phyloP scores from a whole-genome alignment of 2,888 invertebrate genomes.

The Gortyna flavago region DNA sequence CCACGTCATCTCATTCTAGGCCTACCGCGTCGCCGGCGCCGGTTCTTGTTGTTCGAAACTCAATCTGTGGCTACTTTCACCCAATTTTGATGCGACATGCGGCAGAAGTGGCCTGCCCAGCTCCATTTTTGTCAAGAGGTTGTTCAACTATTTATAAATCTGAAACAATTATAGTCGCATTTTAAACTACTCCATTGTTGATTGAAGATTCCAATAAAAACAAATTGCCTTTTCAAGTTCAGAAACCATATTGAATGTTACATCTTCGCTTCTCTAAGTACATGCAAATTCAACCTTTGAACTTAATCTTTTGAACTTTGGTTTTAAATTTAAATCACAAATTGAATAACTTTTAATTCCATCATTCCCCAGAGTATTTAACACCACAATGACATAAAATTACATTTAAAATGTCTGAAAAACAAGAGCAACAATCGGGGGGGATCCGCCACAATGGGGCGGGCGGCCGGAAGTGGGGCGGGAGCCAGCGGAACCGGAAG shows the following conservation, averaged over 20 bases:
- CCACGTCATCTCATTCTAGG: not conserved
- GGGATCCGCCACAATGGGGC: constrained; percentile 62
- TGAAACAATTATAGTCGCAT: not conserved
- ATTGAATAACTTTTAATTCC: constrained; percentile 27
- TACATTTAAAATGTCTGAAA: constrained; percentile 64
- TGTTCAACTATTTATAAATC: not conserved
- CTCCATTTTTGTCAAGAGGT: not conserved
- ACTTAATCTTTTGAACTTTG: constrained; percentile 18
- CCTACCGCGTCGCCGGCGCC: not conserved
- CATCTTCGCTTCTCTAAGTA: not conserved
- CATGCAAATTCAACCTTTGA: constrained; percentile 7
- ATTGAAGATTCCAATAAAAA: no score
- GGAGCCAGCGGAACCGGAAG: constrained; percentile 74
- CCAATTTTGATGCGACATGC: not conserved
- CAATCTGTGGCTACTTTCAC: not conserved
- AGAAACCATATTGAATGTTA: not conserved
- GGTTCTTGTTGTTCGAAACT: not conserved
- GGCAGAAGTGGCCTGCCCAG: not conserved
- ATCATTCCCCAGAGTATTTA: constrained; percentile 39
- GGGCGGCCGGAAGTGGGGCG: constrained; percentile 66
- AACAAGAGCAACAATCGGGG: constrained; percentile 68
- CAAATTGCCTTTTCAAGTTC: not conserved
- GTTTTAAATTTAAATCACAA: constrained; percentile 18
- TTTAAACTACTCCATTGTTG: not conserved
- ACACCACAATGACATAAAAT: constrained; percentile 57